phyloP scores from a whole-genome alignment of 1,140 invertebrate species.

The Telenomus remus region DNA sequence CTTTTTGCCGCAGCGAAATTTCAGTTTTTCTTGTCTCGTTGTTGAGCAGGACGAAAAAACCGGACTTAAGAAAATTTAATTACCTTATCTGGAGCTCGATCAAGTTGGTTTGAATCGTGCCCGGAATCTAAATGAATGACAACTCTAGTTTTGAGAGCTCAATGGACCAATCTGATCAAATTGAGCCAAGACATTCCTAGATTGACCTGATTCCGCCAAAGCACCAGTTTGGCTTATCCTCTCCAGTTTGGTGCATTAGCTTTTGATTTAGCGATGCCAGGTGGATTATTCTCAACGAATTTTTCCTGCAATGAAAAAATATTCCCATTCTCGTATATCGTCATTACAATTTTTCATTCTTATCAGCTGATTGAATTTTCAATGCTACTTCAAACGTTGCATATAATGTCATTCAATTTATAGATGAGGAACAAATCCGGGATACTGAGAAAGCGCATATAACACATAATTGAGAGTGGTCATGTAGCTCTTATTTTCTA shows the following conservation, averaged over 20 bases:
- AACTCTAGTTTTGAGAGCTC: conserved; percentile 20
- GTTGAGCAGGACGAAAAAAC: conserved; percentile 3
- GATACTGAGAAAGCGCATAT: too few species aligned
- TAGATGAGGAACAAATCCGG: too few species aligned
- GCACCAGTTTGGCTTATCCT: conserved; percentile 17
- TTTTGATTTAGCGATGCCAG: conserved; percentile 20
- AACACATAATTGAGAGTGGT: too few species aligned
- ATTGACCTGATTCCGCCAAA: conserved; percentile 31
- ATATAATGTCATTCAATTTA: too few species aligned
- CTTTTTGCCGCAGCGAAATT: not conserved
- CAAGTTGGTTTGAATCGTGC: conserved; percentile 18
- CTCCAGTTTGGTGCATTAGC: conserved; percentile 26
- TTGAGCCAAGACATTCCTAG: conserved; percentile 8
- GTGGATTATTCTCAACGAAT: conserved; percentile 5
- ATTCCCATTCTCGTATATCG: not conserved
- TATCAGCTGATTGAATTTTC: too few species aligned
- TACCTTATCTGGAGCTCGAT: conserved; percentile 19
- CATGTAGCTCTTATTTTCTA: too few species aligned
- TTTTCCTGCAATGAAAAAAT: not conserved
- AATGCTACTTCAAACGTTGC: too few species aligned
- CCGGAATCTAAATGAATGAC: conserved; percentile 25
- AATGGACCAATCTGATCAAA: conserved; percentile 22
- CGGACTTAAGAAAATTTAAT: conserved; percentile 28
- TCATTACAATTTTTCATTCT: not conserved
- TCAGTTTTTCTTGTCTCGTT: not conserved